phyloP scores from a whole-genome alignment of 2,113 vertebrate genomes.

The Antennarius striatus region DNA sequence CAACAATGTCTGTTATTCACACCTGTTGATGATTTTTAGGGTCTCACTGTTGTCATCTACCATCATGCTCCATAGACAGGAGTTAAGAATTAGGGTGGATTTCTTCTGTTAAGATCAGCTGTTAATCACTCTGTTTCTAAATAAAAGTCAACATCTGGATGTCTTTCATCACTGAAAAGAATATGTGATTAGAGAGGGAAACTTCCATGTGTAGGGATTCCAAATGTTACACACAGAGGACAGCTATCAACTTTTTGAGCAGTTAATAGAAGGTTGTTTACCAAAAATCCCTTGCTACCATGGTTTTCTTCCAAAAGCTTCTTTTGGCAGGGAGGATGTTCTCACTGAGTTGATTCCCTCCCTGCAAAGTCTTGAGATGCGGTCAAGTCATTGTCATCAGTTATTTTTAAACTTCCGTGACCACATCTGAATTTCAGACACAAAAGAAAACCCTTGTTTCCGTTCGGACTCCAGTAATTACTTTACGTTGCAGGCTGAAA shows the following conservation, averaged over 20 bases:
- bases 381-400: constrained; percentile 61
- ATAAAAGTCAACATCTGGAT: constrained; percentile 15
- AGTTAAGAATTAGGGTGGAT: constrained; percentile 4
- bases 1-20: constrained; percentile 30
- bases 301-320: constrained; percentile 49
- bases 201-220: constrained; percentile 27
- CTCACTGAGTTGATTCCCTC: constrained; percentile 11
- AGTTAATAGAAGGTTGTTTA: constrained; percentile 44
- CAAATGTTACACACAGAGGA: constrained; percentile 43
- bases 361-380: constrained; percentile 43
- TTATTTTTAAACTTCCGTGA: constrained; percentile 60
- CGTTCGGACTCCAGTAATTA: too few relatives aligned
- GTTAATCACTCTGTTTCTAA: constrained; percentile 19
- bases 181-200: constrained; percentile 31
- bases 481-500: not conserved
- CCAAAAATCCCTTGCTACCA: constrained; percentile 40
- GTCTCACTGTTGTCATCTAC: constrained; percentile 19
- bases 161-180: constrained; percentile 10
- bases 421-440: constrained; percentile 55
- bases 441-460: constrained; percentile 26
- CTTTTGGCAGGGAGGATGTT: constrained; percentile 32
- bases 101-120: constrained; percentile 14
- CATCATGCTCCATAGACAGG: constrained; percentile 19
- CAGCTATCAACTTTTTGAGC: constrained; percentile 28
- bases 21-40: constrained; percentile 13